Percentiles rank a stretch among this genome's conserved stretches.
These are phyloP conservation scores for Myathropa florea DNA, from an alignment of 2,888 invertebrate species.

Conservation along the genomic window DNA sequence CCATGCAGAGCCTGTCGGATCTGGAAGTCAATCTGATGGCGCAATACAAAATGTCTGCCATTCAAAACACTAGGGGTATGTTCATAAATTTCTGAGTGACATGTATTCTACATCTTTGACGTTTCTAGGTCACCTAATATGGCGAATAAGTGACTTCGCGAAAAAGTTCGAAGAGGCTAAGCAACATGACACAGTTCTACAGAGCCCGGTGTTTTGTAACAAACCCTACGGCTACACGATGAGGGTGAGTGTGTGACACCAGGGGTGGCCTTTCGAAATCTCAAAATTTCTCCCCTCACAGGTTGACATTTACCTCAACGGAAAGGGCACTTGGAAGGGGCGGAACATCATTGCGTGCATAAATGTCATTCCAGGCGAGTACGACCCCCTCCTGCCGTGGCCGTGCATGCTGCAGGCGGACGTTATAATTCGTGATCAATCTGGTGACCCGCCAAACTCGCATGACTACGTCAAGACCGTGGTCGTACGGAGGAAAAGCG, in stretches of 20 bases:
- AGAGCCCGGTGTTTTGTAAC: slow-evolving; percentile 86
- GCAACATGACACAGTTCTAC: slow-evolving; percentile 84
- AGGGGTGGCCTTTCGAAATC: not conserved
- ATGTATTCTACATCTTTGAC: not conserved
- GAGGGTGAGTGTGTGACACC: slow-evolving; percentile 81
- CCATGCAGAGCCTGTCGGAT: slow-evolving; percentile 81
- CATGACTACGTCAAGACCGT: slow-evolving; percentile 85
- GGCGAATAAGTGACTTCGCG: slow-evolving; percentile 86
- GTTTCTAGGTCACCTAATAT: slow-evolving; percentile 84
- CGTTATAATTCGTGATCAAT: slow-evolving; percentile 85
- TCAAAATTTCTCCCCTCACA: slow-evolving; percentile 73
- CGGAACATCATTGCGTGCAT: slow-evolving; percentile 87
- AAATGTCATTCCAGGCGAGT: slow-evolving; percentile 86
- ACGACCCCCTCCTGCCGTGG: slow-evolving; percentile 87
- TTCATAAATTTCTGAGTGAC: not conserved
- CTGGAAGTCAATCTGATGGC: slow-evolving; percentile 80
- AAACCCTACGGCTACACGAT: slow-evolving; percentile 88
- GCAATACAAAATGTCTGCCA: slow-evolving; percentile 77
- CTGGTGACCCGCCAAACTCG: slow-evolving; percentile 80
- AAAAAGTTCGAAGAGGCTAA: slow-evolving; percentile 86
- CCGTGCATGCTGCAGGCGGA: slow-evolving; percentile 86
- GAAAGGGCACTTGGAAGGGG: slow-evolving; percentile 89
- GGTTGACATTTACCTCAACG: slow-evolving; percentile 87
- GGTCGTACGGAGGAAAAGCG: slow-evolving; percentile 82
- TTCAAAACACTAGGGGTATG: slow-evolving; percentile 78